Evolutionary conservation across 2,113 vertebrate species (phyloP), one percentile per base, ranked within the genome.

Genomic region (Ancistrus triradiatus): DNA sequence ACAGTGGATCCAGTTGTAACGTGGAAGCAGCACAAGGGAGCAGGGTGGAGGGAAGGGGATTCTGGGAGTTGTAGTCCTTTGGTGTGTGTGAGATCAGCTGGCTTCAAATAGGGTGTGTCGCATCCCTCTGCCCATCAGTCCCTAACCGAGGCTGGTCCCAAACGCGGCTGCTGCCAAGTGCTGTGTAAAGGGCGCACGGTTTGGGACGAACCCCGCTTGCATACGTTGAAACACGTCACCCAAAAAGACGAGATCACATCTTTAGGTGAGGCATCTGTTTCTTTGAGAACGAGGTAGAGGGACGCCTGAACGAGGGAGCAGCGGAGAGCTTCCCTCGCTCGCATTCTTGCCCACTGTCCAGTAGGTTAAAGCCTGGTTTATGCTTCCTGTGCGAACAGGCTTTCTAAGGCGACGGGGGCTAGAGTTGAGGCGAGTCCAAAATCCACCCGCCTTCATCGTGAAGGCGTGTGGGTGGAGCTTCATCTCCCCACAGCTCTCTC

Each of bases 1-100:
- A 90, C 87, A 88, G 86, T 88, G 85, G 83, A 85, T 87, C 82
- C 81, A 87, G 85, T 84, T 87, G 82, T 83, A 84, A 84, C 46
- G 57, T 80, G 80, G 74, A 83, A 86, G 86, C 87, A 88, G 87
- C 85, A 83, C 77, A 79, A 80, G 74, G 81, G 31, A 59, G 52
- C 31, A 9, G 37, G 18, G 44, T 38, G 15, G 2, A 15, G 33
- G 17, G 24, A 28, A 13, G 15, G 22, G 31, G 68, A 13, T 40
- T 47, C 43, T 40, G 27, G 51, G 48, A 24, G 47, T 61, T 55
- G n/a, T 63, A 59, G 81, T 84, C 87, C 87, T 89, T 89, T 90
- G 89, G 87, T 86, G 84, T 87, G 66, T 66, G 84, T 87, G 66
- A 64, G 78, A 86, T 82, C 79, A 40, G 59, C 61, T 80, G 70